phyloP scores from a whole-genome alignment of 2,113 vertebrate genomes.

The Rhineura floridana region DNA sequence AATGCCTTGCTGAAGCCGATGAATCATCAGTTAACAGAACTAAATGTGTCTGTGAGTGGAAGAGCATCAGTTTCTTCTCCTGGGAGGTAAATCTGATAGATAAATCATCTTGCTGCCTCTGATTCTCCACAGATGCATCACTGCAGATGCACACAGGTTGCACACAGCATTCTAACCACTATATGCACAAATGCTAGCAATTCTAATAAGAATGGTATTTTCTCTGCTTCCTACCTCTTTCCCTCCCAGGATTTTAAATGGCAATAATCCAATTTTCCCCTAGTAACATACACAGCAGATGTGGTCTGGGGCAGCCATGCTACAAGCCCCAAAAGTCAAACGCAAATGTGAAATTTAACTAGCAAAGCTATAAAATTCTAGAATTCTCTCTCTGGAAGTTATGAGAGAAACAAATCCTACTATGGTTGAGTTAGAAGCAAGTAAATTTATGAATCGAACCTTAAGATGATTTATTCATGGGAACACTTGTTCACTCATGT shows the following conservation, averaged over 20 bases:
- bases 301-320: neutral
- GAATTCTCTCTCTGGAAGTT: neutral
- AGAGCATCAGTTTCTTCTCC: neutral
- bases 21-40: neutral
- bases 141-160: neutral
- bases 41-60: neutral
- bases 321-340: neutral
- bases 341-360: neutral
- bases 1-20: neutral
- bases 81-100: neutral
- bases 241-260: neutral
- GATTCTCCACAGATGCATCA: neutral
- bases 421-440: neutral
- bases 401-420: neutral
- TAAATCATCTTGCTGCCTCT: neutral
- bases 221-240: neutral
- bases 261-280: neutral
- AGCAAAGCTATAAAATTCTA: neutral
- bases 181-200: neutral
- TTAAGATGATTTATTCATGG: neutral
- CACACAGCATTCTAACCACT: neutral
- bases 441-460: neutral
- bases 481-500: neutral
- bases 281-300: neutral
- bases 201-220: neutral